Conservation (phyloP, 2,113 vertebrate genomes). For the Tretioscincus oriximinensis region DNA sequence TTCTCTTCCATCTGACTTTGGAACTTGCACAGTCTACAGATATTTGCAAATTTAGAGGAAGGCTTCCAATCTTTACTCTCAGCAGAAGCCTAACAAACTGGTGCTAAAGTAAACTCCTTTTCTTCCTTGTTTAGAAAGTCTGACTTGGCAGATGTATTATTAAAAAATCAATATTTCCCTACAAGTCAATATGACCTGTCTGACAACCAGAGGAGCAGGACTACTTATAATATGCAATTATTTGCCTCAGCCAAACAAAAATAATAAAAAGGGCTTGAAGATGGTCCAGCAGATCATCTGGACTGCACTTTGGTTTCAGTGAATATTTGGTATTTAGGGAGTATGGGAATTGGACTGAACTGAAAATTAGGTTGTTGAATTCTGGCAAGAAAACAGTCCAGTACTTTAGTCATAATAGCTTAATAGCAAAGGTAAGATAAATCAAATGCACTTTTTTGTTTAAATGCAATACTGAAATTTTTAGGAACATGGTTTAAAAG, state of each 20-base stretch:
- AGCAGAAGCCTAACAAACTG: neutral
- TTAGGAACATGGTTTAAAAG: neutral
- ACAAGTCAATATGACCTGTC: slow-evolving; percentile 15
- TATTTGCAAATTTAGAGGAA: neutral
- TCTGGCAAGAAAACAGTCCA: neutral
- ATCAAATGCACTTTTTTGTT: neutral
- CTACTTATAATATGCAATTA: slow-evolving; percentile 11
- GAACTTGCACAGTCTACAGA: neutral
- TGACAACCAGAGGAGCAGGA: slow-evolving; percentile 2
- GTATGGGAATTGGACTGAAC: neutral
- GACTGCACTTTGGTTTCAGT: neutral
- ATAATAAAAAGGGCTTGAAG: slow-evolving; percentile 10
- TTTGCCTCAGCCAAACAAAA: slow-evolving; percentile 4
- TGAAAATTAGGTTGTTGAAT: neutral
- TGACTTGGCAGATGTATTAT: neutral
- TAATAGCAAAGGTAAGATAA: neutral
- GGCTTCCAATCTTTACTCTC: neutral
- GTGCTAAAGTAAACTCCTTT: neutral
- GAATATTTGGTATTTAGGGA: neutral
- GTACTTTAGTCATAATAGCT: neutral
- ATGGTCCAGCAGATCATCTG: neutral
- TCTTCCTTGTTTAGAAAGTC: neutral
- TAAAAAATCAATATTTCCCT: slow-evolving; percentile 32
- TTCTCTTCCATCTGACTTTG: neutral
- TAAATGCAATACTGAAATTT: no score